Evolutionary conservation across 2,888 invertebrate genomes (phyloP).

Genomic region (Romanomermis culicivorax): DNA sequence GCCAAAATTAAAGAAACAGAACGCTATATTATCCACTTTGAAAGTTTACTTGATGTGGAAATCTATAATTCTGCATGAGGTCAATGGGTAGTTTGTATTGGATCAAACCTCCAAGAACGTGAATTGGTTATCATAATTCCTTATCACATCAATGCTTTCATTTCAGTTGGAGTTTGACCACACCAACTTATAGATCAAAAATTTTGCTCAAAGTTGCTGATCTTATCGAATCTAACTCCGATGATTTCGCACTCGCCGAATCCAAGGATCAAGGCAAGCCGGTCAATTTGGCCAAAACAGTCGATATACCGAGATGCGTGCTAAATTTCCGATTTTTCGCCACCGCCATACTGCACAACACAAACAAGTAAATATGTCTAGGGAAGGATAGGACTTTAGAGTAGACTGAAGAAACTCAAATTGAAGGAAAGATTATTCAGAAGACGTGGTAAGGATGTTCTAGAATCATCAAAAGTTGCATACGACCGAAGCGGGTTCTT

Average conservation of each 20-base stretch:
- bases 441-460: no score
- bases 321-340: constrained; percentile 38
- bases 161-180: constrained; percentile 34
- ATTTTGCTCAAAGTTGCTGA: constrained; percentile 35
- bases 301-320: constrained; percentile 38
- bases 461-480: no score
- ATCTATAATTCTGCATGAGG: no score
- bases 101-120: no score
- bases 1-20: no score
- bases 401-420: no score
- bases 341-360: constrained; percentile 29
- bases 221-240: constrained; percentile 32
- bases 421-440: no score
- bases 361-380: constrained; percentile 26
- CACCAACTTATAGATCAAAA: constrained; percentile 30
- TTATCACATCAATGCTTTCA: background rate
- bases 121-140: no score
- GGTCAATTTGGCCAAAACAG: constrained; percentile 30
- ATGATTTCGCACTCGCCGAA: constrained; percentile 35
- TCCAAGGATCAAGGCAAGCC: constrained; percentile 39
- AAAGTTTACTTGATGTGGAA: no score
- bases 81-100: no score
- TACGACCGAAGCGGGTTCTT: no score
- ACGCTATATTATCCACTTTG: no score
- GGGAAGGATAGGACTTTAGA: background rate